These are phyloP conservation scores for Xenopus tropicalis DNA, from an alignment of 2,113 vertebrate species.

Conservation along the genomic window UCB_Xtro_10.0 CM004444.2:177908001-177908500, in stretches of 20 bases:
- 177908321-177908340: background rate
- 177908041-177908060: no score
- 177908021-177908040: no score
- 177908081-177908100: conserved; percentile 1
- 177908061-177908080: conserved; percentile 4
- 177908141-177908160: background rate
- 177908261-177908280: no score
- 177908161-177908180: background rate
- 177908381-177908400: background rate
- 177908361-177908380: background rate
- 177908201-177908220: conserved; percentile 8
- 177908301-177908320: background rate
- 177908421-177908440: conserved; percentile 3
- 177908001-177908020: no score
- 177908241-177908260: background rate
- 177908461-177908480: background rate
- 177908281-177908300: conserved; percentile 4
- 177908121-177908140: conserved; percentile 2
- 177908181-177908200: background rate
- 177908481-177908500: background rate
- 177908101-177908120: background rate
- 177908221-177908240: conserved; percentile 11
- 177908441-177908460: background rate
- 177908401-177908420: conserved; percentile 14
- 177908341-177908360: conserved; percentile 23